Percentiles rank a stretch among this genome's conserved stretches.
Evolutionary conservation across 35 echinoderm and acorn worm genomes (phyloP).

Genomic region (Antedon bifida): DNA sequence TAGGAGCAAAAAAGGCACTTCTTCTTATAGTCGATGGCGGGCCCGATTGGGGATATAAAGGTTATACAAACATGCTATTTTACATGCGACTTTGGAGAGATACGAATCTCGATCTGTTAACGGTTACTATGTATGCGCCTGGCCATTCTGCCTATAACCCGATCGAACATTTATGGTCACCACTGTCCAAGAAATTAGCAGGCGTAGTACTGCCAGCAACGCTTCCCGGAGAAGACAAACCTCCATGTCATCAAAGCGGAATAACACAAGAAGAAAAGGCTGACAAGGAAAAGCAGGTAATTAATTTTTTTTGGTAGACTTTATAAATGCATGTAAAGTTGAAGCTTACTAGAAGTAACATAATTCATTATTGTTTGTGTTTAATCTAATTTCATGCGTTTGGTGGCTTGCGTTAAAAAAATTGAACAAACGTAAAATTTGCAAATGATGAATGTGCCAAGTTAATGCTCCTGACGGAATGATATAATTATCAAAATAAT

Average conservation of each 20-base stretch:
- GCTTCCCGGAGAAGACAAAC: conserved; percentile 18
- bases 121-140: conserved; percentile 14
- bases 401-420: no score
- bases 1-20: no score
- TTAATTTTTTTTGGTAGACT: no score
- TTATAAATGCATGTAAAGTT: no score
- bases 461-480: no score
- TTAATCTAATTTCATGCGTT: no score
- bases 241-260: neutral
- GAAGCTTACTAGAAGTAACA: no score
- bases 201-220: conserved; percentile 17
- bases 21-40: no score
- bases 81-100: conserved; percentile 11
- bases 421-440: no score
- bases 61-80: conserved; percentile 11
- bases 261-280: neutral
- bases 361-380: no score
- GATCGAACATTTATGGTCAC: conserved; percentile 39
- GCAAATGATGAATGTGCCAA: no score
- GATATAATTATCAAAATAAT: no score
- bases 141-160: conserved; percentile 26
- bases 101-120: conserved; percentile 26
- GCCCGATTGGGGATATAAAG: conserved; percentile 20
- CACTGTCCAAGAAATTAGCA: conserved; percentile 20
- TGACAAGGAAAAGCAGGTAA: conserved; percentile 14